Percentiles rank a stretch among this genome's conserved stretches.
Conservation (phyloP, 37 sponge, comb jelly and placozoan genomes). For the Axinella damicornis region DNA sequence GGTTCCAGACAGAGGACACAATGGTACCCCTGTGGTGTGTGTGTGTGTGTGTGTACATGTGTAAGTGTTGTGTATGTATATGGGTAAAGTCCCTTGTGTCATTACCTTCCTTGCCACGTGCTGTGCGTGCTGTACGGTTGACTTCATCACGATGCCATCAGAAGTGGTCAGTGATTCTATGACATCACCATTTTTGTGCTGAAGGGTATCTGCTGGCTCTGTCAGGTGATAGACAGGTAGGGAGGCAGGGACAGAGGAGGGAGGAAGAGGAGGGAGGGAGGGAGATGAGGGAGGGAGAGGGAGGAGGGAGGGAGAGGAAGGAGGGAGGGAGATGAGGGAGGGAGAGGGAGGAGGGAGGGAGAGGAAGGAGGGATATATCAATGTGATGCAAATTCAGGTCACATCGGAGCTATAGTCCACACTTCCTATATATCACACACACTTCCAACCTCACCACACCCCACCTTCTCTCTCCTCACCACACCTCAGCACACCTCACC, state of each 20-base stretch:
- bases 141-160: conserved; percentile 3
- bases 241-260: neutral
- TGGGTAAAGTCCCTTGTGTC: no score
- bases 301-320: neutral
- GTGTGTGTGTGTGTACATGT: no score
- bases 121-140: conserved; percentile 11
- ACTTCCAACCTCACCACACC: no score
- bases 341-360: neutral
- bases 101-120: conserved; percentile 3
- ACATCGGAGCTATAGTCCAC: neutral
- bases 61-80: no score
- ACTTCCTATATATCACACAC: neutral
- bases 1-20: conserved; percentile 41
- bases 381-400: neutral
- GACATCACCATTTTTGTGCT: neutral
- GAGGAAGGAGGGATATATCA: no score
- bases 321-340: neutral
- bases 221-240: neutral
- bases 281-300: neutral
- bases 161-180: conserved; percentile 1
- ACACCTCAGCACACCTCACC: no score
- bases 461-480: no score
- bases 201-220: conserved; percentile 17
- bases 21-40: conserved; percentile 58
- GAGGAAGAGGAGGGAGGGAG: no score